phyloP scores from a whole-genome alignment of 2,113 vertebrate genomes.

The Pleuronectes platessa region DNA sequence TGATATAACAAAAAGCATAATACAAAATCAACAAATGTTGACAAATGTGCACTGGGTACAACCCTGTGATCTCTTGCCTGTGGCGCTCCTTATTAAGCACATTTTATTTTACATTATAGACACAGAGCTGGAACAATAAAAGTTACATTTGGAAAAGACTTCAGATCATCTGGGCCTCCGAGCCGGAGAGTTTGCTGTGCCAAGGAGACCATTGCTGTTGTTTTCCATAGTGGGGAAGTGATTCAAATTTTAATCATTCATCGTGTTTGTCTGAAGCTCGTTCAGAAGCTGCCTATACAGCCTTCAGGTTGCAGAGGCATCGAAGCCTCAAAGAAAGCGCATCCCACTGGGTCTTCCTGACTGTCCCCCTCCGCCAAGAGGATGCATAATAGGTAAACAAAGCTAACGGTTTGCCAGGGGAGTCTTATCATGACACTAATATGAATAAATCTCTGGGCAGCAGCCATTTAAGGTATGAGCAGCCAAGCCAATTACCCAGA shows the following conservation, averaged over 20 bases:
- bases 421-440: background rate
- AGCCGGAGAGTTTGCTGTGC: background rate
- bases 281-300: slow-evolving; percentile 3
- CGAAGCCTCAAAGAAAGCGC: background rate
- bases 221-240: background rate
- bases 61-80: background rate
- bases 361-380: background rate
- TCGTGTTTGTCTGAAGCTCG: background rate
- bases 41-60: background rate
- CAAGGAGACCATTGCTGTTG: background rate
- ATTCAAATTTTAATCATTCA: background rate
- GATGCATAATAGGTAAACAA: slow-evolving; percentile 4
- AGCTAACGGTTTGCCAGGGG: background rate
- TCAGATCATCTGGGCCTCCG: slow-evolving; percentile 5
- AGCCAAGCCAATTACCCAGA: background rate
- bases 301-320: background rate
- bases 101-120: background rate
- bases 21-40: background rate
- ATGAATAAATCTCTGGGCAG: background rate
- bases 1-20: slow-evolving; percentile 15
- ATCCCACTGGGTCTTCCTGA: background rate
- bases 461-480: background rate
- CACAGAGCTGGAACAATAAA: slow-evolving; percentile 3
- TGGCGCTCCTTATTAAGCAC: background rate
- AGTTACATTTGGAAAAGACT: slow-evolving; percentile 1